Conservation (phyloP, 2,797 vertebrate species). For the Darevskia mixta region DNA sequence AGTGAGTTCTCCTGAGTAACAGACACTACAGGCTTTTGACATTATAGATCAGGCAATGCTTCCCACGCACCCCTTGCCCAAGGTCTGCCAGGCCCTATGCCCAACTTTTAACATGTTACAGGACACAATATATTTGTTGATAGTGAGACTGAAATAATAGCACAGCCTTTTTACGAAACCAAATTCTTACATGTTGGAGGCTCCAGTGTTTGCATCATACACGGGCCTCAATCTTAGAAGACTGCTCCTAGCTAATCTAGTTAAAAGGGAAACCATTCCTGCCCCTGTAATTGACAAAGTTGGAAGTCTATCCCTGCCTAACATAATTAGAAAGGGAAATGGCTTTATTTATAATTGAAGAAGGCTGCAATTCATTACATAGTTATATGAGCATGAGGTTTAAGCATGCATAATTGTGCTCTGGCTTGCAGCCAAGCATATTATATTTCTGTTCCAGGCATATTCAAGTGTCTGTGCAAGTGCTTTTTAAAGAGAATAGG, state of each 20-base stretch:
- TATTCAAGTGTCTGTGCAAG: constrained; percentile 15
- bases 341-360: constrained; percentile 33
- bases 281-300: not conserved
- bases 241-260: constrained; percentile 4
- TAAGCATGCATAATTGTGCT: constrained; percentile 15
- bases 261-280: constrained; percentile 15
- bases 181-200: not conserved
- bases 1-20: no score
- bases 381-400: constrained; percentile 26
- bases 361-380: constrained; percentile 20
- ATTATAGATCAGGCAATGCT: not conserved
- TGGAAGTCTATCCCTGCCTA: not conserved
- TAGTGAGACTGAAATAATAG: not conserved
- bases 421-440: constrained; percentile 17
- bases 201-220: not conserved
- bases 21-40: not conserved
- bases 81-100: not conserved
- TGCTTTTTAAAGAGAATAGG: not conserved
- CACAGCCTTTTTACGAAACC: not conserved
- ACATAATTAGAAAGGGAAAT: constrained; percentile 41
- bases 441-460: constrained; percentile 31
- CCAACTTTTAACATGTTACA: not conserved
- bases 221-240: not conserved
- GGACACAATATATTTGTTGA: not conserved
- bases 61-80: no score